A percentile compares a stretch with the other conserved stretches of the same genome.
Conservation (phyloP, 2,797 vertebrate species). For the Clarias pachynema region DNA sequence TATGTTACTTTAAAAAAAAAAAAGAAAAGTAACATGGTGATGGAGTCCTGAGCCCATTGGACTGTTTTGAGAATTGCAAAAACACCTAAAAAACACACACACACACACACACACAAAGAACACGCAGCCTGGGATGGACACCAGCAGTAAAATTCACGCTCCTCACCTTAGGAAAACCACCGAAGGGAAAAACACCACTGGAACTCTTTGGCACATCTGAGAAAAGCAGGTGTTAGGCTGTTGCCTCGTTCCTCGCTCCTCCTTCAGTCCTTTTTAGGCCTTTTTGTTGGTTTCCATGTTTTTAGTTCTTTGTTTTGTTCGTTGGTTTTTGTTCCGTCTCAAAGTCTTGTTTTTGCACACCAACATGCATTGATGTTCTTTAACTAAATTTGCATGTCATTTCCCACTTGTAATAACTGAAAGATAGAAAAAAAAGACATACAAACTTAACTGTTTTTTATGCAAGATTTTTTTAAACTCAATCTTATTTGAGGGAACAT, state of each 20-base stretch:
- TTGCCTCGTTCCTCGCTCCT: slow-evolving; percentile 32
- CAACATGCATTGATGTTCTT: slow-evolving; percentile 80
- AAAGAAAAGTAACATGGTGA: slow-evolving; percentile 33
- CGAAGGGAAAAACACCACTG: slow-evolving; percentile 71
- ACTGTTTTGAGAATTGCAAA: slow-evolving; percentile 34
- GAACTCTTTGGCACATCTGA: slow-evolving; percentile 79
- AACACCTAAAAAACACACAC: not conserved
- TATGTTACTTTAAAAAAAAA: slow-evolving; percentile 54
- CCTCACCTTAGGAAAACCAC: slow-evolving; percentile 66
- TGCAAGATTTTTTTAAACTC: slow-evolving; percentile 73
- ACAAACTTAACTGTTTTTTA: slow-evolving; percentile 85
- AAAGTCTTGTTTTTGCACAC: slow-evolving; percentile 65
- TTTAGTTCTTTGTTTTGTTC: slow-evolving; percentile 10
- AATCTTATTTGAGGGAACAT: slow-evolving; percentile 75
- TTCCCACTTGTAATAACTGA: slow-evolving; percentile 67
- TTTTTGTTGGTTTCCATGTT: slow-evolving; percentile 38
- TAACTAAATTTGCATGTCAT: slow-evolving; percentile 88
- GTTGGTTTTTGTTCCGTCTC: slow-evolving; percentile 36
- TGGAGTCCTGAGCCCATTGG: slow-evolving; percentile 56
- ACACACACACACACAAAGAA: slow-evolving; percentile 32
- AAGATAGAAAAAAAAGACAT: slow-evolving; percentile 69
- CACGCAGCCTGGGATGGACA: slow-evolving; percentile 69
- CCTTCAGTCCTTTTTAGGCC: slow-evolving; percentile 39
- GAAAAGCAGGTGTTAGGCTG: slow-evolving; percentile 76
- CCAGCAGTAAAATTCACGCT: slow-evolving; percentile 42